Conservation (phyloP, 2,113 vertebrate species). For the Crotalus helleri region DNA sequence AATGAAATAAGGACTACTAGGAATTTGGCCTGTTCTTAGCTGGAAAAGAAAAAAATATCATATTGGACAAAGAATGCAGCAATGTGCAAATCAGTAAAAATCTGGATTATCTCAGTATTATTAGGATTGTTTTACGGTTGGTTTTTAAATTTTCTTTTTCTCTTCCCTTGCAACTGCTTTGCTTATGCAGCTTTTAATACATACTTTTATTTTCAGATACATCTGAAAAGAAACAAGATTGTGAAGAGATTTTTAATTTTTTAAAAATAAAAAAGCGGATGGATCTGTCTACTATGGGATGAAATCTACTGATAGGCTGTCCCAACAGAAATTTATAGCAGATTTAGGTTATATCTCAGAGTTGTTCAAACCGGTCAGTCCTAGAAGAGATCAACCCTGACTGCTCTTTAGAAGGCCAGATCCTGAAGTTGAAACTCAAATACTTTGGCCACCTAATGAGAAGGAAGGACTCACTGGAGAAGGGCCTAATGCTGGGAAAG, state of each 20-base stretch:
- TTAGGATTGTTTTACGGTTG: too few species aligned
- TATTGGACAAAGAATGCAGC: too few species aligned
- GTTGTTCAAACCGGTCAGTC: too few species aligned
- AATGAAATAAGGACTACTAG: not conserved
- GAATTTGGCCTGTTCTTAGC: not conserved
- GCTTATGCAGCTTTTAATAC: not conserved
- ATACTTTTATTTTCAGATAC: not conserved
- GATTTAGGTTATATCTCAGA: not conserved
- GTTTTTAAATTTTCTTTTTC: not conserved
- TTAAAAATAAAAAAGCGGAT: not conserved
- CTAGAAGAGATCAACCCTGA: too few species aligned
- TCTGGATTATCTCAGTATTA: too few species aligned
- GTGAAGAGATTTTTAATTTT: not conserved
- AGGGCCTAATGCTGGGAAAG: too few species aligned
- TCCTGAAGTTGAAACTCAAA: too few species aligned
- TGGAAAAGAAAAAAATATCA: too few species aligned
- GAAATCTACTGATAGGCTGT: not conserved
- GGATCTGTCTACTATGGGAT: not conserved
- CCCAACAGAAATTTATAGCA: not conserved
- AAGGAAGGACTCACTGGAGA: too few species aligned
- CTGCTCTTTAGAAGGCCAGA: too few species aligned
- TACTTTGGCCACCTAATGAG: too few species aligned
- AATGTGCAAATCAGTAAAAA: too few species aligned
- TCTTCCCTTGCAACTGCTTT: not conserved
- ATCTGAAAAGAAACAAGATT: not conserved